Conservation (phyloP, 2,888 invertebrate genomes). For the Diabrotica balteata region DNA sequence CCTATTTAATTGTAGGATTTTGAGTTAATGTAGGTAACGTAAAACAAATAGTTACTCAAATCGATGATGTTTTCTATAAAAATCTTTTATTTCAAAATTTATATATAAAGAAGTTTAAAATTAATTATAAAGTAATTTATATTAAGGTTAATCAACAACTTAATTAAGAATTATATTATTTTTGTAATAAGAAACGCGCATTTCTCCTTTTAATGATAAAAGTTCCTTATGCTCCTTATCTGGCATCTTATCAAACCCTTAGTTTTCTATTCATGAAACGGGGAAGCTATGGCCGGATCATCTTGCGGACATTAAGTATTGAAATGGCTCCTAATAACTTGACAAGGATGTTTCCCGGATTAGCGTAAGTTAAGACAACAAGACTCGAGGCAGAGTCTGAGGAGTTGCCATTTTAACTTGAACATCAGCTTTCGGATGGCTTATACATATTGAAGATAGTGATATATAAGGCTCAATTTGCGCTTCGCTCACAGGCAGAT, state of each 20-base stretch:
- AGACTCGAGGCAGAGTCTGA: conserved; percentile 10
- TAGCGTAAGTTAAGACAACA: conserved; percentile 19
- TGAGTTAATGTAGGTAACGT: too few relatives aligned
- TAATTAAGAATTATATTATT: too few relatives aligned
- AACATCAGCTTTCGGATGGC: conserved; percentile 21
- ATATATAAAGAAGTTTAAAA: too few relatives aligned
- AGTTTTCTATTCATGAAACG: conserved; percentile 28
- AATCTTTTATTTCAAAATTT: too few relatives aligned
- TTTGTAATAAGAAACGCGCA: too few relatives aligned
- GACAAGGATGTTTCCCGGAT: conserved; percentile 32
- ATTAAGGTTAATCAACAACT: too few relatives aligned
- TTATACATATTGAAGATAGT: conserved; percentile 29
- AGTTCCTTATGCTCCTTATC: too few relatives aligned
- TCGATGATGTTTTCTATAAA: too few relatives aligned
- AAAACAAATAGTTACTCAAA: too few relatives aligned
- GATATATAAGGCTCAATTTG: conserved; percentile 23
- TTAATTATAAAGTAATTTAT: too few relatives aligned
- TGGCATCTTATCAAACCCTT: conserved; percentile 4
- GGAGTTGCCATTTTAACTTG: conserved; percentile 27
- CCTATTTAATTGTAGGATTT: too few relatives aligned
- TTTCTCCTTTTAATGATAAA: too few relatives aligned
- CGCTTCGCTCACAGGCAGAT: conserved; percentile 1
- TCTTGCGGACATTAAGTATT: conserved; percentile 32
- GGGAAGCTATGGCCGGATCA: conserved; percentile 20
- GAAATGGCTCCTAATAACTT: conserved; percentile 30